Evolutionary conservation across 2,888 invertebrate genomes (phyloP).

Genomic region (Bursaphelenchus okinawaensis): DNA sequence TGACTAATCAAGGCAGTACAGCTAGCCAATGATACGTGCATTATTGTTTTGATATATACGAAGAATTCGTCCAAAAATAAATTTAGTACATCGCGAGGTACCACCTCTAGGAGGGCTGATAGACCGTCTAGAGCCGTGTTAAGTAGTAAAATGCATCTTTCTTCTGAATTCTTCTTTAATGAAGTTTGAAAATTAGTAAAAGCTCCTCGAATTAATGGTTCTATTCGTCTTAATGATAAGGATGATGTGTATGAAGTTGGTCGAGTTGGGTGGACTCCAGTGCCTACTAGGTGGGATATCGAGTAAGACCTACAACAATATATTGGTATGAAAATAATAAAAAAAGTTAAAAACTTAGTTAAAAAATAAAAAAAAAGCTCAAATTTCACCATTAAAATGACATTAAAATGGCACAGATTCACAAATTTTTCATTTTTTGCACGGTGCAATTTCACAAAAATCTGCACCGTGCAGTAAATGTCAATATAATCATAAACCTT

Average conservation of each 20-base stretch:
- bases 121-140: constrained; percentile 25
- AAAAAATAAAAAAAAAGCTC: too few species aligned
- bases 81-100: constrained; percentile 19
- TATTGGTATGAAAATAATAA: too few species aligned
- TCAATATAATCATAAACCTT: too few species aligned
- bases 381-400: too few species aligned
- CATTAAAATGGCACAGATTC: not conserved
- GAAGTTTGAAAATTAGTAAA: constrained; percentile 30
- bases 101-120: constrained; percentile 23
- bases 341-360: too few species aligned
- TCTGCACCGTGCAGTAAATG: not conserved
- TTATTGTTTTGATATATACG: constrained; percentile 24
- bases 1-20: constrained; percentile 31
- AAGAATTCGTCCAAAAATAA: constrained; percentile 35
- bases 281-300: constrained; percentile 36
- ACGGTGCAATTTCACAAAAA: not conserved
- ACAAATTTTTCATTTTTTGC: not conserved
- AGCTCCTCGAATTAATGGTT: constrained; percentile 27
- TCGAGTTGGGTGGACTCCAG: constrained; percentile 27
- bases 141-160: constrained; percentile 22
- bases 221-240: constrained; percentile 17
- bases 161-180: constrained; percentile 22
- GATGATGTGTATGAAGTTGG: constrained; percentile 20
- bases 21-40: constrained; percentile 18
- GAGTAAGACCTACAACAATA: constrained; percentile 2